These are phyloP conservation scores for Drosophila putrida DNA, from an alignment of 2,888 invertebrate species.

Conservation along the genomic window DNA sequence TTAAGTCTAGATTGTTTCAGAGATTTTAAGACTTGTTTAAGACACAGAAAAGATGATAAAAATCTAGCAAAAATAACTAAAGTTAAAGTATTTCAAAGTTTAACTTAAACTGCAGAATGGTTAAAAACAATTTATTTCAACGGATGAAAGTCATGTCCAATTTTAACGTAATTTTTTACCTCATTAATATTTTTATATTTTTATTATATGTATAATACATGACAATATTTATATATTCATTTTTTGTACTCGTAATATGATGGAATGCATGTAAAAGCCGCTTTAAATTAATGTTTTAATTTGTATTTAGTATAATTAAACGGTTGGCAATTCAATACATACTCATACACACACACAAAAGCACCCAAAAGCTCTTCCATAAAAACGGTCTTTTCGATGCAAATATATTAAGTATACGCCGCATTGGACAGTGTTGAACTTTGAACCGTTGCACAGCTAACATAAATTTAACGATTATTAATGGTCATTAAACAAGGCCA, in stretches of 20 bases:
- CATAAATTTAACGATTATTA: slow-evolving; percentile 79
- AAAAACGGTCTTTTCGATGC: neutral
- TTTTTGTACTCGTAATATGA: slow-evolving; percentile 3
- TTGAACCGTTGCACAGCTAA: slow-evolving; percentile 48
- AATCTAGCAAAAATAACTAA: too few relatives aligned
- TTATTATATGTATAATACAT: neutral
- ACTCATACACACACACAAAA: neutral
- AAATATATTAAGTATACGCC: slow-evolving; percentile 56
- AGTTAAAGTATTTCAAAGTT: too few relatives aligned
- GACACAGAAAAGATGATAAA: too few relatives aligned
- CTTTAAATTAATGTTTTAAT: slow-evolving; percentile 22
- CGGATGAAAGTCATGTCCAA: too few relatives aligned
- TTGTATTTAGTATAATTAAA: slow-evolving; percentile 20
- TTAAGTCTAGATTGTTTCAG: too few relatives aligned
- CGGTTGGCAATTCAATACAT: neutral
- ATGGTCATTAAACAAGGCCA: slow-evolving; percentile 72
- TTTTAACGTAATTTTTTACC: too few relatives aligned
- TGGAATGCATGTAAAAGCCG: slow-evolving; percentile 6
- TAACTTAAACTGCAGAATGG: too few relatives aligned
- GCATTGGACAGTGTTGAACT: slow-evolving; percentile 36
- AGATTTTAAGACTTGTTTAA: too few relatives aligned
- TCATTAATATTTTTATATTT: neutral
- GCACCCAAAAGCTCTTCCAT: neutral
- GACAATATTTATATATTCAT: slow-evolving; percentile 5
- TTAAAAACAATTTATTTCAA: too few relatives aligned